Evolutionary conservation across 2,113 vertebrate species (phyloP), one percentile per base, ranked within the genome.

Genomic region (Tyto alba): DNA sequence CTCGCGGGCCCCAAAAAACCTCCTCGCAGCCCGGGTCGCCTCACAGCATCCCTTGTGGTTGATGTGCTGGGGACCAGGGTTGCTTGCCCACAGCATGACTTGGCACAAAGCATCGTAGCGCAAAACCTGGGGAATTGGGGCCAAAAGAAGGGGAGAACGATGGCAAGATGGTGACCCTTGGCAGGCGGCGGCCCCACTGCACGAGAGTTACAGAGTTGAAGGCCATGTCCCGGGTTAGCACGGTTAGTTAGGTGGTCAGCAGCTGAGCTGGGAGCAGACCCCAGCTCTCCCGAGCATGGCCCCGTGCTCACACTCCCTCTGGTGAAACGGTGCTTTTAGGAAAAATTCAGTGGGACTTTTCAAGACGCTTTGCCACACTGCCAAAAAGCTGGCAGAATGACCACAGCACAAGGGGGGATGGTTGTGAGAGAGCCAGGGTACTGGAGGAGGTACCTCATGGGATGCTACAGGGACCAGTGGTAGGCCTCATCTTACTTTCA

Each of bases 41-140:
- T 32, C 43, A 7, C 20, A 21, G 57, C 22, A 14, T 36, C 59
- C 52, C 23, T 56, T 4, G 0, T 0, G 3, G 56, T 8, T 15
- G 41, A 16, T 1, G 32, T 32, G 36, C 71, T 26, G 29, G 12
- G 60, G 14, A n/a, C 7, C 16, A 8, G 29, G 29, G 9, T 3
- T 67, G 52, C 47, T 78, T 48, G 50, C 11, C 38, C 41, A 41
- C 60, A 12, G 0, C 25, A 9, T 7, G 43, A 32, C 8, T 29
- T n/a, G 23, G 20, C 34, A 36, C 45, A 10, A 27, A 11, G 11
- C 4, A 10, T 38, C 41, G 11, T 2, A 21, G 75, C 2, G 2
- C 36, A 48, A 20, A 69, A 17, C 26, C 40, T 10, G 26, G 21
- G 64, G 15, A 11, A 77, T 36, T 0, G 13, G 16, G 13, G 26